Evolutionary conservation across 2,888 invertebrate genomes (phyloP), one percentile per base, ranked within the genome.

Genomic region (Notocelia uddmanniana): DNA sequence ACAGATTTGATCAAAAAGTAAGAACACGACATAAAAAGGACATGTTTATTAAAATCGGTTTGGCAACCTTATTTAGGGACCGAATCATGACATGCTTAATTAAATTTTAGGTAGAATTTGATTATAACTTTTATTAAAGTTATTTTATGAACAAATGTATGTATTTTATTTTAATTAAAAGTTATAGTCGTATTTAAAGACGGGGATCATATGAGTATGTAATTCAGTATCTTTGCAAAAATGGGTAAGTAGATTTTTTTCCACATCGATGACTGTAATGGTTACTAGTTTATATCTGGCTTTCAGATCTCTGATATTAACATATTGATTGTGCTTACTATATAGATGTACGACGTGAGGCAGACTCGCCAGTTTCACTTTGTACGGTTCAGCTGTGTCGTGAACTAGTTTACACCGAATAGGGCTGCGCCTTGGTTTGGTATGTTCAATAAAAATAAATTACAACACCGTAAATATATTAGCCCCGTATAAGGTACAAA

Each of bases 301-400:
- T 89, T 86, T 85, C 88, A 89, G 90, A 92, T 92, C 91, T 90
- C 73, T 83, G 88, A 90, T 90, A 91, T 92, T 91, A 91, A 89
- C 90, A 92, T 91, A 92, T 91, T 90, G 91, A 91, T 92, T 91
- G 86, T 87, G 87, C 87, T 88, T 86, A 85, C 84, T 84, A 83
- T 89, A 89, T 90, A 89, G 89, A 89, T 89, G 86, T 85, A 88
- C 84, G 87, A 88, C 52, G 64, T 23, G 64, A 52, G 52, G 37
- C 85, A 87, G 86, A 85, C 86, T 80, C 81, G 80, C 74, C 78
- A 62, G 69, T 68, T 76, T 74, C 55, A 62, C 72, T 78, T 78
- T 76, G 78, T 78, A 76, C 76, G 74, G 70, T 66, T 31, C 77
- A 74, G 73, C 76, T 70, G 76, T 74, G 81, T 77, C 79, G 78